Conservation (phyloP, 2,797 vertebrate species). For the Varecia variegata region DNA sequence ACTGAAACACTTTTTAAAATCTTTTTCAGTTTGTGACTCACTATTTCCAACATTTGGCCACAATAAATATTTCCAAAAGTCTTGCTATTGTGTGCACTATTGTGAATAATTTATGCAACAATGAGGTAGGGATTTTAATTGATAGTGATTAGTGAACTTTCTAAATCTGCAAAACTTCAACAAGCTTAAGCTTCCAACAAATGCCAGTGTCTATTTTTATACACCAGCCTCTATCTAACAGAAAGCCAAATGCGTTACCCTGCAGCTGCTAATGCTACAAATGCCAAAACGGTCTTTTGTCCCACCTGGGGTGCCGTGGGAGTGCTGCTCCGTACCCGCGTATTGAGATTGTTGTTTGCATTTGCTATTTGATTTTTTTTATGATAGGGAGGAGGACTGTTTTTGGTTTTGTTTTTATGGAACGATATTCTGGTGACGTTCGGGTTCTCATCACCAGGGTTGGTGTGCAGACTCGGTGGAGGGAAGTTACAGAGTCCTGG, state of each 20-base stretch:
- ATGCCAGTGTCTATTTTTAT: constrained; percentile 75
- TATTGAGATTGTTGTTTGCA: background rate
- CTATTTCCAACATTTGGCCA: constrained; percentile 46
- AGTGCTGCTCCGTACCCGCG: background rate
- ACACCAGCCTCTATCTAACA: constrained; percentile 53
- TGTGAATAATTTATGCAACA: constrained; percentile 64
- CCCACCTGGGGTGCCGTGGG: background rate
- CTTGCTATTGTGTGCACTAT: background rate
- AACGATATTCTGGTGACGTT: background rate
- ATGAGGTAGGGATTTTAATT: constrained; percentile 59
- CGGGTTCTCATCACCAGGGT: background rate
- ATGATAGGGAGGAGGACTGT: background rate
- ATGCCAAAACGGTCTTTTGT: background rate
- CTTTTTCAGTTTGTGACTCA: background rate
- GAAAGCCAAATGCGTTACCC: constrained; percentile 57
- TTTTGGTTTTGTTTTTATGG: background rate
- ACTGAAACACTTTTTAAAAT: background rate
- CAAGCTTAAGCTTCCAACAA: constrained; percentile 64
- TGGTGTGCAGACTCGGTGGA: background rate
- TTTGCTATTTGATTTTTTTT: background rate
- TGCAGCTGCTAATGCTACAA: constrained; percentile 53
- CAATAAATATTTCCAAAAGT: constrained; percentile 53
- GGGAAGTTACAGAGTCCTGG: background rate
- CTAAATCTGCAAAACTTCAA: constrained; percentile 74
- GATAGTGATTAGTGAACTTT: constrained; percentile 71